Percentiles rank a stretch among this genome's conserved stretches.
Conservation (phyloP, 1,140 invertebrate species). For the Octopus bimaculoides region DNA sequence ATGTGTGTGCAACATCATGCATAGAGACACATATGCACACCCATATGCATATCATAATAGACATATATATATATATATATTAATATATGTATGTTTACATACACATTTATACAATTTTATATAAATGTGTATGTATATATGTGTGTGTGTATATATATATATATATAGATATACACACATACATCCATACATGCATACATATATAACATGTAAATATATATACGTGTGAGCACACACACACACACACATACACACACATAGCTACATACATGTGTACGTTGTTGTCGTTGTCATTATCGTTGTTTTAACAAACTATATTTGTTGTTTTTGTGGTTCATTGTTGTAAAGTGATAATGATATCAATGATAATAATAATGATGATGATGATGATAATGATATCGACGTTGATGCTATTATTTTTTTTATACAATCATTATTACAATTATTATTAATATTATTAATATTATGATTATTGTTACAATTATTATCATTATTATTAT, state of each 20-base stretch:
- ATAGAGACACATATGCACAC: neutral
- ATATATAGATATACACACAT: neutral
- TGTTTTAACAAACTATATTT: neutral
- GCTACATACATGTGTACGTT: neutral
- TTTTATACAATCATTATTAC: neutral
- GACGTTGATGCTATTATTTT: neutral
- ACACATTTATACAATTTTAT: neutral
- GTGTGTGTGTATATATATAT: neutral
- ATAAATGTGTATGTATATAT: neutral
- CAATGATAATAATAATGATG: neutral
- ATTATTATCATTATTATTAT: neutral
- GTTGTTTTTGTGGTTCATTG: neutral
- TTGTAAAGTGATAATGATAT: neutral
- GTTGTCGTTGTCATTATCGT: neutral
- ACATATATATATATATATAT: neutral
- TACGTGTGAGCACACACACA: neutral
- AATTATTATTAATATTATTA: neutral
- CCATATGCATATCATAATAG: neutral
- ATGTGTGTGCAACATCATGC: neutral
- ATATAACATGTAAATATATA: neutral
- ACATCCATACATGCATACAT: neutral
- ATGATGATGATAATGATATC: too few relatives aligned
- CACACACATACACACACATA: neutral
- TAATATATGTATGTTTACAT: neutral
- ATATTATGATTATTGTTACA: neutral